Evolutionary conservation across 64 coral and sea anemone genomes (phyloP).

Genomic region (Porites lutea): DNA sequence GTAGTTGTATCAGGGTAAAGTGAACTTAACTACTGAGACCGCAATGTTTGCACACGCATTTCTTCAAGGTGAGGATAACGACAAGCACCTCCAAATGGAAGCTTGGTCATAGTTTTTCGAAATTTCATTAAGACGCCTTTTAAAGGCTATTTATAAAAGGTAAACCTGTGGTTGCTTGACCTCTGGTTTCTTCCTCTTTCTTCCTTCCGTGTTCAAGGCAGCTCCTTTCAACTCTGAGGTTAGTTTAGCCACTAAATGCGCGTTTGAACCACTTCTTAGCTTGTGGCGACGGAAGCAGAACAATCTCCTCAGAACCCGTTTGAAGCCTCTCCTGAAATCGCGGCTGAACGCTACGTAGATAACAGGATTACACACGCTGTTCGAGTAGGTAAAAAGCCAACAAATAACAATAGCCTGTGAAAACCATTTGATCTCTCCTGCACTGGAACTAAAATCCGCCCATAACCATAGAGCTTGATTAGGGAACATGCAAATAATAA

Average conservation of each 20-base stretch:
- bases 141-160: not conserved
- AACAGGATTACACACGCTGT: slow-evolving; percentile 84
- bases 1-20: no score
- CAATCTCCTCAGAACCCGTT: slow-evolving; percentile 28
- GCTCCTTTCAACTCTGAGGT: slow-evolving; percentile 3
- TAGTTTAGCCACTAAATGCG: not conserved
- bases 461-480: slow-evolving; percentile 89
- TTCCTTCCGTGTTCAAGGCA: not conserved
- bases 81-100: no score
- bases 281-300: not conserved
- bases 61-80: no score
- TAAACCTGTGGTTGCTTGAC: not conserved
- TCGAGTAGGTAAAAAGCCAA: slow-evolving; percentile 88
- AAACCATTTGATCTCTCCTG: slow-evolving; percentile 5
- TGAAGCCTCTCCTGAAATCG: slow-evolving; percentile 84
- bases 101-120: no score
- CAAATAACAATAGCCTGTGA: slow-evolving; percentile 67
- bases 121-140: not conserved
- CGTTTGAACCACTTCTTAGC: not conserved
- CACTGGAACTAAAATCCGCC: slow-evolving; percentile 69
- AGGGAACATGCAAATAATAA: slow-evolving; percentile 81
- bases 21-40: no score
- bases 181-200: not conserved
- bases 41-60: no score
- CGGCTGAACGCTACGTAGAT: slow-evolving; percentile 84